Percentiles rank a stretch among this genome's conserved stretches.
Evolutionary conservation across 2,888 invertebrate species (phyloP).

Genomic region (Drosophila pseudotakahashii): DNA sequence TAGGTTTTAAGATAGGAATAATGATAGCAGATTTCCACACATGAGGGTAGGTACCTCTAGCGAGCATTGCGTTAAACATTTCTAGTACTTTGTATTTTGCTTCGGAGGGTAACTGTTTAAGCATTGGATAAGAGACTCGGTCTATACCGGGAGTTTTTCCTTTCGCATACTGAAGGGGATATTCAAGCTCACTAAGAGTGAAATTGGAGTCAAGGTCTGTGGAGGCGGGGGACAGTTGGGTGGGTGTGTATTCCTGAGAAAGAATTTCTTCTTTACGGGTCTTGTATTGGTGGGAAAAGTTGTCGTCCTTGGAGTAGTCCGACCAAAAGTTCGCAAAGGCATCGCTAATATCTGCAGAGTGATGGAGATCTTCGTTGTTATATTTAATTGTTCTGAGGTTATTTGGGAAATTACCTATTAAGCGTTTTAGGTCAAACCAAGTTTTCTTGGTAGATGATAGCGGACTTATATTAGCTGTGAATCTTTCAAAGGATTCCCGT

Average conservation of each 20-base stretch:
- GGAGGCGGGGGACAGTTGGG: neutral
- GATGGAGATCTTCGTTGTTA: neutral
- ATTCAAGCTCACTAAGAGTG: neutral
- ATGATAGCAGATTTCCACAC: neutral
- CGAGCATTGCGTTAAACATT: conserved; percentile 1
- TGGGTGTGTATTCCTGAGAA: neutral
- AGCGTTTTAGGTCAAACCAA: no score
- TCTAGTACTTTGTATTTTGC: neutral
- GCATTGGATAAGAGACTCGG: neutral
- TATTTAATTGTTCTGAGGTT: no score
- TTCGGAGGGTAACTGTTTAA: neutral
- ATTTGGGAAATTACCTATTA: no score
- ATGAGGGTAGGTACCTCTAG: neutral
- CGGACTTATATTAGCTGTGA: no score
- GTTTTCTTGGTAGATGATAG: no score
- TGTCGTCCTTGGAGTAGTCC: conserved; percentile 10
- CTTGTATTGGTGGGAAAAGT: conserved; percentile 10
- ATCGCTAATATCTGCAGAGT: no score
- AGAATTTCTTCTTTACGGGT: conserved; percentile 3
- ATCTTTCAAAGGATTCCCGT: no score
- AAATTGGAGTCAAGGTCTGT: neutral
- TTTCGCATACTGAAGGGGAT: conserved; percentile 2
- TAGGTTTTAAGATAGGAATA: neutral
- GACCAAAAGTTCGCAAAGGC: conserved; percentile 9
- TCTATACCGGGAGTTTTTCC: neutral